Evolutionary conservation across 2,113 vertebrate species (phyloP).

Genomic region (Apteryx owenii): DNA sequence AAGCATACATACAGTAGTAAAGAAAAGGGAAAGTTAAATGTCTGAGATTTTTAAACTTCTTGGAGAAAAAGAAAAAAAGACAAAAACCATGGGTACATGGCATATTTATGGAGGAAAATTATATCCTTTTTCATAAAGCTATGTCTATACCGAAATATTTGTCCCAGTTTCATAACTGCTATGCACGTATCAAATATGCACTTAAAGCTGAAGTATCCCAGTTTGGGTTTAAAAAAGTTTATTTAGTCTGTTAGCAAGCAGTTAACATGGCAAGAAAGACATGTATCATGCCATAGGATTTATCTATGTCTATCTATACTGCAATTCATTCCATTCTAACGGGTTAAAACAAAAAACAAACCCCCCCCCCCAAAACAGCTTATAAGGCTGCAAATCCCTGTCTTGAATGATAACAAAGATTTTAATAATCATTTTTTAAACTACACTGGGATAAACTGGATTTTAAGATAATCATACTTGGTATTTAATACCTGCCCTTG

Average conservation of each 20-base stretch:
- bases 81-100: neutral
- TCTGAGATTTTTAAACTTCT: neutral
- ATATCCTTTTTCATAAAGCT: neutral
- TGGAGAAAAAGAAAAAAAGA: neutral
- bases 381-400: neutral
- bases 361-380: too few species aligned
- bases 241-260: neutral
- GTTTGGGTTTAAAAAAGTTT: neutral
- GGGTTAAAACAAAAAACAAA: neutral
- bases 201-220: neutral
- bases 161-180: neutral
- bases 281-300: neutral
- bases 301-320: neutral
- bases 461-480: neutral
- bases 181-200: neutral
- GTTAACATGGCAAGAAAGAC: neutral
- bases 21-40: neutral
- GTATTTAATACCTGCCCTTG: neutral
- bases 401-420: neutral
- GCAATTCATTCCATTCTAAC: neutral
- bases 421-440: neutral
- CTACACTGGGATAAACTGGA: neutral
- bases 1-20: neutral
- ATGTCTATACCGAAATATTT: neutral
- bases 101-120: neutral